phyloP scores from a whole-genome alignment of 1,140 invertebrate species.

The Drosophila pruinosa region DNA sequence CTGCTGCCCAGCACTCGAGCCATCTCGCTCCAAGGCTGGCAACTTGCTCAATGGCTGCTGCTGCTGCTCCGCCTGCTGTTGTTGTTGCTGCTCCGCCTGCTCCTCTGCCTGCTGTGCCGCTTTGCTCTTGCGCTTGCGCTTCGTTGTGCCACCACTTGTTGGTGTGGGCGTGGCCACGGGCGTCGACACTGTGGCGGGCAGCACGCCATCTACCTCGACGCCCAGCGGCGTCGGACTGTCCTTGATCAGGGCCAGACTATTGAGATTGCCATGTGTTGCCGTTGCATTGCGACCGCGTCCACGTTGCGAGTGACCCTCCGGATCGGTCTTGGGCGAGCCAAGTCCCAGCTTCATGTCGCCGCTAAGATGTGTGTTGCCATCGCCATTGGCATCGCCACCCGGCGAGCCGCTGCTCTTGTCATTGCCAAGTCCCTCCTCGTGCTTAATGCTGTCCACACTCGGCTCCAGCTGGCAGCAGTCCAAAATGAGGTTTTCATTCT shows the following conservation, averaged over 20 bases:
- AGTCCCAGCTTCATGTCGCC: constrained; percentile 55
- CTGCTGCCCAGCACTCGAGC: constrained; percentile 11
- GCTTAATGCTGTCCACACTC: constrained; percentile 89
- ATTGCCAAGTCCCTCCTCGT: constrained; percentile 89
- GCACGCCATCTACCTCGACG: constrained; percentile 57
- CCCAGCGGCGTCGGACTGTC: constrained; percentile 64
- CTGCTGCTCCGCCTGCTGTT: constrained; percentile 14
- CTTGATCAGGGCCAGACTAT: constrained; percentile 66
- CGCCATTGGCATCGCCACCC: constrained; percentile 88
- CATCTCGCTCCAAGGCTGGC: constrained; percentile 58
- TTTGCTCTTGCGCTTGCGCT: constrained; percentile 75
- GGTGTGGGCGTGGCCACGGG: constrained; percentile 55
- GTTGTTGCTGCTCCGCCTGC: constrained; percentile 25
- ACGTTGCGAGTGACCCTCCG: constrained; percentile 66
- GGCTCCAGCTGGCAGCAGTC: constrained; percentile 96
- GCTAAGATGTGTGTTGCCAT: constrained; percentile 57
- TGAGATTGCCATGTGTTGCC: constrained; percentile 50
- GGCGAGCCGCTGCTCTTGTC: constrained; percentile 94
- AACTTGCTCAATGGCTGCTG: constrained; percentile 77
- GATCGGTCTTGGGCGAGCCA: constrained; percentile 66
- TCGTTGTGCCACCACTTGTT: constrained; percentile 31
- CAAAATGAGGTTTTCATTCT: constrained; percentile 95
- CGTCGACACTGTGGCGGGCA: constrained; percentile 66
- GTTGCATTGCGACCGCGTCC: constrained; percentile 53
- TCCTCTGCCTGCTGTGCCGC: constrained; percentile 65